Conservation (phyloP, 2,888 invertebrate genomes). For the Morinoia aosen region DNA sequence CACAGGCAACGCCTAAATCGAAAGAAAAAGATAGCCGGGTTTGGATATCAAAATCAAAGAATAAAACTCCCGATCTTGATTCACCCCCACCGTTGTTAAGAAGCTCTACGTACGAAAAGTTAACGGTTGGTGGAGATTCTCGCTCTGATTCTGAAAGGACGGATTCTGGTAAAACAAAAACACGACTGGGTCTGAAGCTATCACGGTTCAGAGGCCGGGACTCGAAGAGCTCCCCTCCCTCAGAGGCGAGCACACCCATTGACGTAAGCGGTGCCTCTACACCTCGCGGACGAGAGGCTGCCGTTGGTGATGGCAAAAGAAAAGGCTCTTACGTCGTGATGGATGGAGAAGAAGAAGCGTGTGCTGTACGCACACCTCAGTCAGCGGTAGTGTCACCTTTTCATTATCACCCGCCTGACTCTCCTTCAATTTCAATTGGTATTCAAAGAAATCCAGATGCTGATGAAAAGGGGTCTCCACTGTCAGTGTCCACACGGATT, state of each 20-base stretch:
- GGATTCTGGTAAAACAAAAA: slow-evolving; percentile 59
- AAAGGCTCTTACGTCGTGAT: slow-evolving; percentile 75
- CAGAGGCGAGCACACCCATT: slow-evolving; percentile 65
- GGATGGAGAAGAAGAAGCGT: slow-evolving; percentile 70
- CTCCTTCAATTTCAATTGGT: slow-evolving; percentile 8
- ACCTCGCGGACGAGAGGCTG: slow-evolving; percentile 54
- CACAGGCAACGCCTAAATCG: slow-evolving; percentile 71
- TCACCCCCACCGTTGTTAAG: slow-evolving; percentile 67
- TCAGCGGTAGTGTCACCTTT: slow-evolving; percentile 36
- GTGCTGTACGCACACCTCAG: slow-evolving; percentile 44
- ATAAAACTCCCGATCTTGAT: slow-evolving; percentile 58
- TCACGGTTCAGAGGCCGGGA: slow-evolving; percentile 62
- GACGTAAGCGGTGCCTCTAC: slow-evolving; percentile 62
- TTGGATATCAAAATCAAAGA: slow-evolving; percentile 74
- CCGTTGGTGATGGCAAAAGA: slow-evolving; percentile 71
- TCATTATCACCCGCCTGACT: slow-evolving; percentile 45
- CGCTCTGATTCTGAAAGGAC: slow-evolving; percentile 42
- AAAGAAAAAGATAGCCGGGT: slow-evolving; percentile 77
- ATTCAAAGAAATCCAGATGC: neutral
- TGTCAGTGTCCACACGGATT: slow-evolving; percentile 43
- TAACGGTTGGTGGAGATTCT: slow-evolving; percentile 66
- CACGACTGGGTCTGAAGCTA: slow-evolving; percentile 63
- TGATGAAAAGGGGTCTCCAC: neutral
- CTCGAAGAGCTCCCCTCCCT: slow-evolving; percentile 65
- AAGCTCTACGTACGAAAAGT: slow-evolving; percentile 72